Conservation (phyloP, 2,113 vertebrate species). For the Vimba vimba region DNA sequence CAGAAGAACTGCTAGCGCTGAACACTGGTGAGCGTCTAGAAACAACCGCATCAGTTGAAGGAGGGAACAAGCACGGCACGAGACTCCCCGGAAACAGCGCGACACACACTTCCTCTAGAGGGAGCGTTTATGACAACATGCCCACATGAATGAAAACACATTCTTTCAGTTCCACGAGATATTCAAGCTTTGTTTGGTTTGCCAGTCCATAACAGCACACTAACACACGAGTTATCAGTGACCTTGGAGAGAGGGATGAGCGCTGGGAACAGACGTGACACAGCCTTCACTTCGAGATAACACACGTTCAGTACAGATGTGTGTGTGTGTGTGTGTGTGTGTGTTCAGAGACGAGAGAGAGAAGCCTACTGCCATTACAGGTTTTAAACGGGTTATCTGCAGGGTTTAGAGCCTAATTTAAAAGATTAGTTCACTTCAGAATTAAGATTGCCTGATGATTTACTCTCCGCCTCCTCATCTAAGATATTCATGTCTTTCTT, state of each 20-base stretch:
- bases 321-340: too few relatives aligned
- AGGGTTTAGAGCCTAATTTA: too few relatives aligned
- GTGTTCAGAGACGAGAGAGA: not conserved
- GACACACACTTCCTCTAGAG: not conserved
- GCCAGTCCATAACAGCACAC: not conserved
- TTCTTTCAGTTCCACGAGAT: not conserved
- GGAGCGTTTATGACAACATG: not conserved
- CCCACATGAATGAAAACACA: not conserved
- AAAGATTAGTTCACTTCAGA: too few relatives aligned
- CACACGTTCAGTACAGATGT: not conserved
- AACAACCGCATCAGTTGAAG: not conserved
- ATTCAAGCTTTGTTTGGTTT: not conserved
- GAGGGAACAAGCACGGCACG: not conserved
- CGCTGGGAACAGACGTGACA: not conserved
- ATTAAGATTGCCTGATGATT: too few relatives aligned
- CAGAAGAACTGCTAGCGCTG: not conserved
- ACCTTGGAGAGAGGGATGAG: not conserved
- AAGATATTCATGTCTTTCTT: too few relatives aligned
- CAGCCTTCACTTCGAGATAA: not conserved
- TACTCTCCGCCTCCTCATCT: too few relatives aligned
- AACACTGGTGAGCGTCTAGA: not conserved
- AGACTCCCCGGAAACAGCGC: not conserved
- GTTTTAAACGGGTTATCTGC: too few relatives aligned
- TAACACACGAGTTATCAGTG: not conserved
- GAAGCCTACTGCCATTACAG: too few relatives aligned